These are phyloP conservation scores for Paramormyrops hopkinsi DNA, from an alignment of 2,797 vertebrate genomes.

Conservation along the genomic window DNA sequence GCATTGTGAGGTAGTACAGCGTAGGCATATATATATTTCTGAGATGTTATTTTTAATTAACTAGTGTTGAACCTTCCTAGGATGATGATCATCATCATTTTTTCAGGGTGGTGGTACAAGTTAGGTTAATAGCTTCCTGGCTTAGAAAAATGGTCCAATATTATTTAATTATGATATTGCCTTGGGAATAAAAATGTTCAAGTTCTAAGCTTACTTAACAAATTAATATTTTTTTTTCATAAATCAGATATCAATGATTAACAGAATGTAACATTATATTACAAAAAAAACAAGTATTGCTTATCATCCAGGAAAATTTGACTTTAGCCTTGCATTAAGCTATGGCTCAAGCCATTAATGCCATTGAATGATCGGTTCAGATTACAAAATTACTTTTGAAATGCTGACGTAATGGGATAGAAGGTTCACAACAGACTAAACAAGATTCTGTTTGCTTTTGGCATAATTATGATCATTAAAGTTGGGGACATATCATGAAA, in stretches of 20 bases:
- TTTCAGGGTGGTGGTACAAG: neutral
- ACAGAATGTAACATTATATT: conserved; percentile 1
- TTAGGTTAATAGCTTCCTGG: neutral
- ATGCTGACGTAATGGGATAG: neutral
- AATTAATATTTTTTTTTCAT: neutral
- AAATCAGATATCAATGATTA: neutral
- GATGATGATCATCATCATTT: neutral
- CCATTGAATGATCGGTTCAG: neutral
- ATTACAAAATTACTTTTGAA: neutral
- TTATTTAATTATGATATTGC: neutral
- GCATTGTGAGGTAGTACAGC: conserved; percentile 20
- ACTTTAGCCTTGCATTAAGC: neutral
- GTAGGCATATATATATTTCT: neutral
- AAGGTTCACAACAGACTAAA: neutral
- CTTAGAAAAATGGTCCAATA: neutral
- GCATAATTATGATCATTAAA: neutral
- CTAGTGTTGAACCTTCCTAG: neutral
- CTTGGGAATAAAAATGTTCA: neutral
- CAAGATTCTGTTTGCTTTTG: neutral
- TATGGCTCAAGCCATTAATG: neutral
- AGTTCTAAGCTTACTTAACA: neutral
- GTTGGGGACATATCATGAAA: neutral
- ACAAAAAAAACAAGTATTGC: neutral
- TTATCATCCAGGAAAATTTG: neutral
- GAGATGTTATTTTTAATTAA: neutral